A percentile compares a stretch with the other conserved stretches of the same genome.
Conservation (phyloP, 2,113 vertebrate genomes). For the Pelobates fuscus region DNA sequence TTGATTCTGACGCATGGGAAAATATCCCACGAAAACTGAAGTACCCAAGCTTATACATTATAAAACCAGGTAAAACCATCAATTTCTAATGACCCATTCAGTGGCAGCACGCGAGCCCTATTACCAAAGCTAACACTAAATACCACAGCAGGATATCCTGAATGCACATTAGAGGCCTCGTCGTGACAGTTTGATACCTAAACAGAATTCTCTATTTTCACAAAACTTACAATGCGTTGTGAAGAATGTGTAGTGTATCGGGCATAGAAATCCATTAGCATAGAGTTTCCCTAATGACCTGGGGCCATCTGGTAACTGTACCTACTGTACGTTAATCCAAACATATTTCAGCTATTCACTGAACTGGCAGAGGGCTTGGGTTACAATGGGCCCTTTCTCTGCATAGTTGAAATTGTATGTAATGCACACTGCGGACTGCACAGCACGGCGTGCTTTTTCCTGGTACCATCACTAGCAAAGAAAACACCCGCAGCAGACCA, state of each 20-base stretch:
- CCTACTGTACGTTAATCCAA: conserved; percentile 49
- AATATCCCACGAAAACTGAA: too few relatives aligned
- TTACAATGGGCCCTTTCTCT: conserved; percentile 49
- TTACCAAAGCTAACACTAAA: background rate
- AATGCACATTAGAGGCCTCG: background rate
- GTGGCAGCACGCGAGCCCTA: background rate
- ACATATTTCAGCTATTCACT: conserved; percentile 41
- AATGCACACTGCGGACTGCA: conserved; percentile 40
- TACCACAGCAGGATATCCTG: background rate
- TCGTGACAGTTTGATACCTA: background rate
- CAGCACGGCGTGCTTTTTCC: conserved; percentile 34
- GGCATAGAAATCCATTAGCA: conserved; percentile 26
- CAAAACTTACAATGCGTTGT: background rate
- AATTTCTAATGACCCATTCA: too few relatives aligned
- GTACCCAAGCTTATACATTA: too few relatives aligned
- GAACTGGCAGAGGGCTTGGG: conserved; percentile 29
- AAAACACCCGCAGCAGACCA: conserved; percentile 31
- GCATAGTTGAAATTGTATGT: conserved; percentile 37
- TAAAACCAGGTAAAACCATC: too few relatives aligned
- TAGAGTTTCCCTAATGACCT: conserved; percentile 46
- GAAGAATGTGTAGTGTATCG: conserved; percentile 14
- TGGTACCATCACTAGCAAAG: conserved; percentile 32
- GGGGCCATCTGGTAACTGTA: conserved; percentile 50
- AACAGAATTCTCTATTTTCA: background rate
- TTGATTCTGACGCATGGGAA: too few relatives aligned